Evolutionary conservation across 2,797 vertebrate genomes (phyloP).

Genomic region (Thalassophryne amazonica): DNA sequence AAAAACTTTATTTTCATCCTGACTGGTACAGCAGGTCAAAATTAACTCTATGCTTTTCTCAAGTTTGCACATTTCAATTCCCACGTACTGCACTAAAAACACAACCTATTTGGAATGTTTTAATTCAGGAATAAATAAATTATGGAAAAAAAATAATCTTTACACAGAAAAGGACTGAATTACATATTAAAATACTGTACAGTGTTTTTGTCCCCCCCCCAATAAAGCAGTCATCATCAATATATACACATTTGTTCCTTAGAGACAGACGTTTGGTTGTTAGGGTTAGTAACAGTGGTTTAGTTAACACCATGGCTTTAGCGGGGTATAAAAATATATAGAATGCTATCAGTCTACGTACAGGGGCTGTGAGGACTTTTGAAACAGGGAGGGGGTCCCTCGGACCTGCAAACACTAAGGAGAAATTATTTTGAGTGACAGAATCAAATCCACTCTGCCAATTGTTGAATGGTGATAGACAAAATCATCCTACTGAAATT

Average conservation of each 20-base stretch:
- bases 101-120: conserved; percentile 46
- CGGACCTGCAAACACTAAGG: no score
- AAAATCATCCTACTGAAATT: no score
- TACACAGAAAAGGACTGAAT: conserved; percentile 53
- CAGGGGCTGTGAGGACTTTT: no score
- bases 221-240: conserved; percentile 32
- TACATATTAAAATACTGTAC: conserved; percentile 70
- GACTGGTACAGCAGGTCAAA: conserved; percentile 7
- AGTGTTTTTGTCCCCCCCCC: conserved; percentile 42
- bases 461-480: no score
- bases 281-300: conserved; percentile 1
- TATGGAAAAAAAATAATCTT: conserved; percentile 69
- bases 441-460: no score
- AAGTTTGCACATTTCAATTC: conserved; percentile 3
- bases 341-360: no score
- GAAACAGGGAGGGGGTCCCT: no score
- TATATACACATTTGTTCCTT: conserved; percentile 21
- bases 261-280: conserved; percentile 21
- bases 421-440: no score
- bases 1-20: conserved; percentile 66
- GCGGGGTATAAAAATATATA: conserved; percentile 65
- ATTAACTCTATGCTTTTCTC: conserved; percentile 9
- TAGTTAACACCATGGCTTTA: conserved; percentile 7
- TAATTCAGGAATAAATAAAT: conserved; percentile 56
- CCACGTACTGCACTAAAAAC: conserved; percentile 25